Conservation (phyloP, 2,888 invertebrate genomes). For the Catonia carolina region DNA sequence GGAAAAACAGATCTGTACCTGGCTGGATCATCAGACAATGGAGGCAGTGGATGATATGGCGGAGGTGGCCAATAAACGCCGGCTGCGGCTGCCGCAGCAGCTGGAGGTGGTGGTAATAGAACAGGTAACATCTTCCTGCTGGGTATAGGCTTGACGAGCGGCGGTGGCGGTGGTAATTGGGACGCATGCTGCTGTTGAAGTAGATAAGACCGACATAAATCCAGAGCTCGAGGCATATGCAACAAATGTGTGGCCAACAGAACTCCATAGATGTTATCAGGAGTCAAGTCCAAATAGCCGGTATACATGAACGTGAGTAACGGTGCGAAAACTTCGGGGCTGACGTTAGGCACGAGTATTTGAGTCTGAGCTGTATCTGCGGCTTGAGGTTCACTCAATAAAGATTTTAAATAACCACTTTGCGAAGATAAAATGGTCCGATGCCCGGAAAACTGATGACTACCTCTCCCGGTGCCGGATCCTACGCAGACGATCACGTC, state of each 20-base stretch:
- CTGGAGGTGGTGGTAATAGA: slow-evolving; percentile 31
- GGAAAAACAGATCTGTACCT: slow-evolving; percentile 20
- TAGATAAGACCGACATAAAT: slow-evolving; percentile 58
- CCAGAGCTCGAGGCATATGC: slow-evolving; percentile 65
- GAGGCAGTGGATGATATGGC: slow-evolving; percentile 26
- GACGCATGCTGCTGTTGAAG: slow-evolving; percentile 42
- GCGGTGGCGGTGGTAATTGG: slow-evolving; percentile 28
- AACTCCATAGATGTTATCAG: slow-evolving; percentile 64
- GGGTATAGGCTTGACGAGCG: slow-evolving; percentile 52
- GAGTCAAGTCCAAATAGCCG: slow-evolving; percentile 60
- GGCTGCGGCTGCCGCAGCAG: slow-evolving; percentile 30
- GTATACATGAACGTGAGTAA: slow-evolving; percentile 69
- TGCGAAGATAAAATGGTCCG: slow-evolving; percentile 57
- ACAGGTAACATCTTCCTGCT: slow-evolving; percentile 41
- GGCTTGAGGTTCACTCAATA: slow-evolving; percentile 43
- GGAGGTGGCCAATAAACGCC: slow-evolving; percentile 32
- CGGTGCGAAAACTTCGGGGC: slow-evolving; percentile 51
- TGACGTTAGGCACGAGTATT: slow-evolving; percentile 34
- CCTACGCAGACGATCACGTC: slow-evolving; percentile 38
- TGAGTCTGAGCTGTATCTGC: slow-evolving; percentile 45
- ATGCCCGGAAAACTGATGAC: slow-evolving; percentile 58
- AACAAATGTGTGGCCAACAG: slow-evolving; percentile 63
- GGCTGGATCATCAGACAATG: background rate
- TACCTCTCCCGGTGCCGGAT: slow-evolving; percentile 33
- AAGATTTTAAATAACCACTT: slow-evolving; percentile 64